Evolutionary conservation across 2,113 vertebrate genomes (phyloP), one percentile per base, ranked within the genome.

Genomic region (Mustela nigripes): DNA sequence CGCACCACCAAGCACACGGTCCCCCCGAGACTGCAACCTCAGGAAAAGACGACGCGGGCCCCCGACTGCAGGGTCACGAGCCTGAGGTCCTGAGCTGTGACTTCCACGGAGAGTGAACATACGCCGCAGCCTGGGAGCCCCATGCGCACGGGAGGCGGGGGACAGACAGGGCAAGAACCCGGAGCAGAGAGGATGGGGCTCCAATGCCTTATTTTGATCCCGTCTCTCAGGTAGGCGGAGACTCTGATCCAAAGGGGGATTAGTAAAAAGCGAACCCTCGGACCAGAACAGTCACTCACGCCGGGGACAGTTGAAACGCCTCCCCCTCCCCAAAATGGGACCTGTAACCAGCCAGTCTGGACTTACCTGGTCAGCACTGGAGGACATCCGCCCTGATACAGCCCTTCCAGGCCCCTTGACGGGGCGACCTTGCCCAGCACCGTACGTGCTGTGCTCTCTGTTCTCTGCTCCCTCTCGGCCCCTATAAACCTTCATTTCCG

Each of bases 111-210:
- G 14, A 53, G 50, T 16, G 50, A 53, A 53, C 50, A 53, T 16
- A 53, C 50, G 1, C 50, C 50, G 4, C 14, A 4, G 4, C 50
- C 50, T 53, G 50, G 50, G 50, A 53, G 15, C 50, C 15, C 50
- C 50, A 53, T 0, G 4, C 50, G 15, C 15, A 53, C 15, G 15
- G 50, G 3, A 14, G 4, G 15, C 45, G 45, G 45, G 50, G 14
- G 4, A 53, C 50, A 16, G 50, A 53, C 4, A 1, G 50, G 50
- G 14, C 50, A 15, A 50, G 50, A 50, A 50, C 50, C 50, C 12
- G 5, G 31, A 19, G 4, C 5, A 0, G 3, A 42, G 56, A 26
- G 2, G 53, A 39, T 39, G 3, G 19, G 0, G 65, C 0, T 1
- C 42, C 11, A 11, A 14, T 31, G 45, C 42, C 65, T 39, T 58